Evolutionary conservation across 2,113 vertebrate species (phyloP).

Genomic region (Vulpes vulpes): DNA sequence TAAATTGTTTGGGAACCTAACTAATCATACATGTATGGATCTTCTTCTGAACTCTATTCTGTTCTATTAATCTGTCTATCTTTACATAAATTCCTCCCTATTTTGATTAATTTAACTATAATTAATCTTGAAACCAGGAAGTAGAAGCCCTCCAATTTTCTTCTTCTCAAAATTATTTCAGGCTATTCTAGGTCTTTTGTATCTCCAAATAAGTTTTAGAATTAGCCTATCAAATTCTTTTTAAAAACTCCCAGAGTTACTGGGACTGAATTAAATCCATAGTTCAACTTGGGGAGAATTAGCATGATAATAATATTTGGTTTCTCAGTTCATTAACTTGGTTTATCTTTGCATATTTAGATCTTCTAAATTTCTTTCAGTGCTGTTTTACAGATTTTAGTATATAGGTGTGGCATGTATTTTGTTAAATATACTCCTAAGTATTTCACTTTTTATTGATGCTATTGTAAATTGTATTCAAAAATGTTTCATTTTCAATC

Average conservation of each 20-base stretch:
- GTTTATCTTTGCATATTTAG: background rate
- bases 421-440: background rate
- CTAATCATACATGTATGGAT: background rate
- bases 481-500: background rate
- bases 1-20: background rate
- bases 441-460: background rate
- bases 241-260: background rate
- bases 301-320: background rate
- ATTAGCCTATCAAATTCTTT: background rate
- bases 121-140: background rate
- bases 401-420: background rate
- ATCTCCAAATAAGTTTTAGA: background rate
- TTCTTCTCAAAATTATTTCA: constrained; percentile 9
- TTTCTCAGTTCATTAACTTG: background rate
- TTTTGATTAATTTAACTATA: background rate
- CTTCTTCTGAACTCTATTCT: background rate
- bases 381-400: background rate
- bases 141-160: background rate
- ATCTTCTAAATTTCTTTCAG: background rate
- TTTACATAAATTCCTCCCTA: background rate
- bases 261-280: background rate
- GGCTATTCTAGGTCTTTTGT: background rate
- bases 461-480: background rate
- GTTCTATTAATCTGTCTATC: background rate
- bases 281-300: background rate